Percentiles rank a stretch among this genome's conserved stretches.
These are phyloP conservation scores for Opisthograptis luteolata DNA, from an alignment of 2,888 invertebrate genomes.

Conservation along the genomic window DNA sequence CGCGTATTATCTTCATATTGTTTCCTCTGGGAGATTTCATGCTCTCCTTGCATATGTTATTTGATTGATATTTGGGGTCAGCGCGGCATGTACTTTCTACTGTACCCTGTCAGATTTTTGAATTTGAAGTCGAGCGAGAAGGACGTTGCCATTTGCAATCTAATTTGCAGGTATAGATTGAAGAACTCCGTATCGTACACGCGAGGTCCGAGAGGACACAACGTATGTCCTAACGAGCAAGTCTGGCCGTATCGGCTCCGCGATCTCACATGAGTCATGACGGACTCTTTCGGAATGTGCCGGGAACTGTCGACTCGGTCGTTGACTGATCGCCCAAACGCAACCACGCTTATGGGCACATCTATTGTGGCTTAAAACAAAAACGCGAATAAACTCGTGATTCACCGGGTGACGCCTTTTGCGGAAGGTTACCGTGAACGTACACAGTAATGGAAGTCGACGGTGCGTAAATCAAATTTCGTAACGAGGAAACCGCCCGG, in stretches of 20 bases:
- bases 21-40: too few species aligned
- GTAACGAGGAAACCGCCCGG: constrained; percentile 58
- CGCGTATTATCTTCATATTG: too few species aligned
- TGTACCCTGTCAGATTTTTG: too few species aligned
- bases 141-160: too few species aligned
- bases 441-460: constrained; percentile 9
- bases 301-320: constrained; percentile 58
- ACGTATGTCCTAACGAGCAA: constrained; percentile 59
- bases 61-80: too few species aligned
- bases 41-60: too few species aligned
- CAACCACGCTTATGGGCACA: constrained; percentile 48
- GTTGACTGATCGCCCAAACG: constrained; percentile 68
- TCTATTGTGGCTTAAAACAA: constrained; percentile 60
- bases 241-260: constrained; percentile 66
- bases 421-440: constrained; percentile 62
- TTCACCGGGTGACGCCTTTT: constrained; percentile 63
- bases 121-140: too few species aligned
- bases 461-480: constrained; percentile 66
- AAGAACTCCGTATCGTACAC: constrained; percentile 22
- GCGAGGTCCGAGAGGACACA: constrained; percentile 45
- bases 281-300: constrained; percentile 61
- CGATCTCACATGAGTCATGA: constrained; percentile 65
- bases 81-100: too few species aligned
- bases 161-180: too few species aligned
- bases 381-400: constrained; percentile 61